phyloP scores from a whole-genome alignment of 2,888 invertebrate species.

The Notodonta dromedarius region DNA sequence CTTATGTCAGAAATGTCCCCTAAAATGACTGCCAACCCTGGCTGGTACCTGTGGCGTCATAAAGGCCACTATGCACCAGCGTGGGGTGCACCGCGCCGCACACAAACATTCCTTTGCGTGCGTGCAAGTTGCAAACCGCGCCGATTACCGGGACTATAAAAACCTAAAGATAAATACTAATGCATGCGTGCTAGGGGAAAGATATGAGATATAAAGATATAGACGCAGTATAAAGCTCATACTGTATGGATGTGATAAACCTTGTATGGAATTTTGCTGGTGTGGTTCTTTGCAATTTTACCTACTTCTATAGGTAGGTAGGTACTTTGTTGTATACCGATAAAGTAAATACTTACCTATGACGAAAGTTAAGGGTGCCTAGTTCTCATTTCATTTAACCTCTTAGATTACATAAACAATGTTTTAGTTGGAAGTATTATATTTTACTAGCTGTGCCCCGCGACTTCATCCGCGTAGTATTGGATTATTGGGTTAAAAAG shows the following conservation, averaged over 20 bases:
- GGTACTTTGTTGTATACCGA: no score
- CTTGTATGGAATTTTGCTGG: background rate
- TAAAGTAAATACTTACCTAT: no score
- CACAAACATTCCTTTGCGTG: constrained; percentile 24
- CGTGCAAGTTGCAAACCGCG: constrained; percentile 33
- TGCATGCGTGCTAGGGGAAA: constrained; percentile 24
- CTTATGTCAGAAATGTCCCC: no score
- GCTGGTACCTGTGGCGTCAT: constrained; percentile 39
- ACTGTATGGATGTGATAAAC: constrained; percentile 1
- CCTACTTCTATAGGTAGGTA: no score
- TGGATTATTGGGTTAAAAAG: no score
- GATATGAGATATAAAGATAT: constrained; percentile 19
- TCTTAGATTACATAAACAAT: no score
- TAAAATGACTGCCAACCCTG: constrained; percentile 27
- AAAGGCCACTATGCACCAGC: constrained; percentile 40
- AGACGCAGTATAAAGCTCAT: background rate
- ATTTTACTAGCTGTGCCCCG: no score
- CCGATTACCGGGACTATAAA: constrained; percentile 42
- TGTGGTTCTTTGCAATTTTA: background rate
- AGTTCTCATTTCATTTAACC: no score
- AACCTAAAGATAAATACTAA: constrained; percentile 39
- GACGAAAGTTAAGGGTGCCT: no score
- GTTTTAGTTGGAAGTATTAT: no score
- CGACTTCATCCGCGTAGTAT: no score
- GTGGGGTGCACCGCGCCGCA: constrained; percentile 38